Evolutionary conservation across 2,113 vertebrate genomes (phyloP), one percentile per base, ranked within the genome.

Genomic region (Cricetomys ansorgei): DNA sequence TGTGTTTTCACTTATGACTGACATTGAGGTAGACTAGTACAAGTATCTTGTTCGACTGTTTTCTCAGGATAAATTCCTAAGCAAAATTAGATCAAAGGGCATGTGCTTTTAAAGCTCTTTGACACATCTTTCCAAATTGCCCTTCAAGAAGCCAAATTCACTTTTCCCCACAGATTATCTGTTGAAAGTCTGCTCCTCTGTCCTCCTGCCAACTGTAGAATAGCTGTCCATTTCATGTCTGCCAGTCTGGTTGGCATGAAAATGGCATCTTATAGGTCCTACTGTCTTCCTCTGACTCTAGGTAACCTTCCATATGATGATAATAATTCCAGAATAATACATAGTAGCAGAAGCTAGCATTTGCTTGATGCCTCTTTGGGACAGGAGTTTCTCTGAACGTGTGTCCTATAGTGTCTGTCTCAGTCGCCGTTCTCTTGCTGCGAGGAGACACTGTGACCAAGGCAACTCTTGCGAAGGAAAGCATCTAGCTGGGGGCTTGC

Each of bases 1-100:
- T 34, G 9, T 9, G 9, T 43, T 67, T 69, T 72, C 70, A 43
- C 15, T 86, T 64, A 21, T 27, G 76, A 43, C 43, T 45, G 53
- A 48, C n/a, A 25, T 1, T 76, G 69, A 79, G 25, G n/a, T 85
- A 86, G 72, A n/a, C 40, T 65, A 43, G 37, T 34, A 37, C 19
- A 12, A 69, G 37, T 45, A 34, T 45, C 73, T 89, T 27, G 17
- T 81, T 89, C 64, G 43, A 2, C 2, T n/a, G 4, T 62, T 81
- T 77, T 29, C 67, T 83, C 84, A 67, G 55, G 79, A 88, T 37
- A 75, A 57, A 85, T 92, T 70, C 67, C 77, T 84, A 90, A 86
- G 53, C 40, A 72, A 23, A 92, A 77, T 89, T 65, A 55, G 16
- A 34, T 69, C 37, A 70, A 55, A 55, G 37, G 37, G 5, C 40